Conservation (phyloP, 2,797 vertebrate species). For the Gorsachius magnificus region DNA sequence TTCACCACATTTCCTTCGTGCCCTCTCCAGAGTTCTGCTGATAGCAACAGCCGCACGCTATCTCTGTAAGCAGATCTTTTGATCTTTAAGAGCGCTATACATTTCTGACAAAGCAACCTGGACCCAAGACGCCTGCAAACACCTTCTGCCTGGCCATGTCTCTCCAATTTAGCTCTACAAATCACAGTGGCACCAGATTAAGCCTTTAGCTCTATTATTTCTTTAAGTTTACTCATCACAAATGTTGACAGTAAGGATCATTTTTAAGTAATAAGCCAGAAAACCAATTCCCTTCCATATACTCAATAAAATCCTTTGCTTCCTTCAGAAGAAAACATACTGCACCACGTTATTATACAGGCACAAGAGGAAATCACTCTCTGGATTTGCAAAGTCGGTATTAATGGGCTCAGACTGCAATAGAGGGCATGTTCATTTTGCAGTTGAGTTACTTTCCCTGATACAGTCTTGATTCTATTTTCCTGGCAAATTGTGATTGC, state of each 20-base stretch:
- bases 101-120: not conserved
- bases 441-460: not conserved
- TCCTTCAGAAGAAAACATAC: not conserved
- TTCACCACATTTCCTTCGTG: not conserved
- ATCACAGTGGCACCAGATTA: slow-evolving; percentile 1
- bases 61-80: not conserved
- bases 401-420: slow-evolving; percentile 17
- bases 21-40: not conserved
- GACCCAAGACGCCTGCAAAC: not conserved
- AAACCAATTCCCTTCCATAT: slow-evolving; percentile 6
- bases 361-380: not conserved
- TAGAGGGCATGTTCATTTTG: not conserved
- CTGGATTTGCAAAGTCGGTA: not conserved
- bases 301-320: slow-evolving; percentile 23
- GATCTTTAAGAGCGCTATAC: not conserved
- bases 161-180: not conserved
- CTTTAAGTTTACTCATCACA: not conserved
- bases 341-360: not conserved
- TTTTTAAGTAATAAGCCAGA: slow-evolving; percentile 18
- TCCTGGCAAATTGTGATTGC: slow-evolving; percentile 58
- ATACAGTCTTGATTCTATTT: slow-evolving; percentile 39
- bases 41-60: not conserved
- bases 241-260: slow-evolving; percentile 44
- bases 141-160: not conserved
- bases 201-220: not conserved